These are phyloP conservation scores for Aplocera efformata DNA, from an alignment of 2,888 invertebrate genomes.

Conservation along the genomic window DNA sequence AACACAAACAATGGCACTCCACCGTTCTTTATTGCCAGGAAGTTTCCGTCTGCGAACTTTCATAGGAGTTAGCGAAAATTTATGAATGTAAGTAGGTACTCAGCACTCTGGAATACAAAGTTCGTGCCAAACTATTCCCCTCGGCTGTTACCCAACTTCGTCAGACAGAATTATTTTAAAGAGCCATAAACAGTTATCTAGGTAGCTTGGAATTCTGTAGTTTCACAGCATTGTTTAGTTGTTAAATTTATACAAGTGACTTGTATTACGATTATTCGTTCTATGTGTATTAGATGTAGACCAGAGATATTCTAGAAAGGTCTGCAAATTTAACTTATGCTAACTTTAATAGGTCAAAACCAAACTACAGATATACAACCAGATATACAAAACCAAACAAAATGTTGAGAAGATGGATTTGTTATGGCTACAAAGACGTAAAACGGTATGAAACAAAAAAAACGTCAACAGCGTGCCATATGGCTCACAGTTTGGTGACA, in stretches of 20 bases:
- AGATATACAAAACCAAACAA: too few species aligned
- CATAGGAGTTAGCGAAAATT: constrained; percentile 37
- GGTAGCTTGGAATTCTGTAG: neutral
- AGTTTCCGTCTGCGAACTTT: constrained; percentile 54
- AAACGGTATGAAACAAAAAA: constrained; percentile 26
- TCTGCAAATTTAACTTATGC: too few species aligned
- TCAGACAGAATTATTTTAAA: constrained; percentile 8
- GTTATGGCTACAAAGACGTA: too few species aligned
- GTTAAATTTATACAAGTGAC: too few species aligned
- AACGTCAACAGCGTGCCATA: constrained; percentile 29
- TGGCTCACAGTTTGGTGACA: constrained; percentile 58
- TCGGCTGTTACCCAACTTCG: constrained; percentile 12
- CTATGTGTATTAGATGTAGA: too few species aligned
- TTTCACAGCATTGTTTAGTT: neutral
- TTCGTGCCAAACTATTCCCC: constrained; percentile 32
- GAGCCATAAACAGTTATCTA: neutral
- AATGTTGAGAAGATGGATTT: too few species aligned
- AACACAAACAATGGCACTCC: constrained; percentile 27
- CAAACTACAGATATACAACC: too few species aligned
- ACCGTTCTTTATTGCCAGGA: constrained; percentile 36
- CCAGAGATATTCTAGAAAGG: too few species aligned
- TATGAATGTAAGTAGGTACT: constrained; percentile 45
- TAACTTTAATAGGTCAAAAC: too few species aligned
- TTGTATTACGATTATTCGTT: too few species aligned
- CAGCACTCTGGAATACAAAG: constrained; percentile 37